phyloP scores from a whole-genome alignment of 2,113 vertebrate species.

The Cyprinodon brontotheroides region DNA sequence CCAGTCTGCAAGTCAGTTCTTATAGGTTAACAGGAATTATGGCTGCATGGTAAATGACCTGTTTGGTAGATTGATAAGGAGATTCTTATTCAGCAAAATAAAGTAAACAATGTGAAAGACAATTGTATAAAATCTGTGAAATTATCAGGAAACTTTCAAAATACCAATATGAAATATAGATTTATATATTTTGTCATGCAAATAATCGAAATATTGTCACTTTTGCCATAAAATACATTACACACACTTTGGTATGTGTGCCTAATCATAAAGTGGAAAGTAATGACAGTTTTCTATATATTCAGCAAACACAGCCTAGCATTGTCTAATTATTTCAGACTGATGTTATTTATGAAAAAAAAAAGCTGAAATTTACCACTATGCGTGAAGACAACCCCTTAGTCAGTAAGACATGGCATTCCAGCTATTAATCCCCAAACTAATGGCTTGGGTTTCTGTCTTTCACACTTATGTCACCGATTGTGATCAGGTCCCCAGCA shows the following conservation, averaged over 20 bases:
- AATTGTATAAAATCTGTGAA: neutral
- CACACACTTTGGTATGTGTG: neutral
- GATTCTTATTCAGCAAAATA: neutral
- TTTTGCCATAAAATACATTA: neutral
- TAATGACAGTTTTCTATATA: neutral
- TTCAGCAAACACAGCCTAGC: too few species aligned
- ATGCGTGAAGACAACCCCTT: neutral
- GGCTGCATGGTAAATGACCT: neutral
- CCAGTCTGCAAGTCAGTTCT: constrained; percentile 56
- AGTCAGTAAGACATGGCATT: neutral
- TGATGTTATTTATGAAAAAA: neutral
- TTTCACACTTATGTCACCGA: constrained; percentile 66
- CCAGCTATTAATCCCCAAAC: constrained; percentile 3
- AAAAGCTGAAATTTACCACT: neutral
- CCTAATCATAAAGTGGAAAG: neutral
- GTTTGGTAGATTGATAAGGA: neutral
- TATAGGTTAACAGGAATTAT: constrained; percentile 12
- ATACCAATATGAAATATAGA: neutral
- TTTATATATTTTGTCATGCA: neutral
- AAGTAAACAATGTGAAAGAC: neutral
- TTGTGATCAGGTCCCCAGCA: constrained; percentile 51
- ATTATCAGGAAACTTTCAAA: neutral
- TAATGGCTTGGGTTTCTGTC: constrained; percentile 27
- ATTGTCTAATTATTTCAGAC: too few species aligned
- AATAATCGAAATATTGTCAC: neutral